Evolutionary conservation across 2,888 invertebrate species (phyloP).

Genomic region (Hesperia comma): DNA sequence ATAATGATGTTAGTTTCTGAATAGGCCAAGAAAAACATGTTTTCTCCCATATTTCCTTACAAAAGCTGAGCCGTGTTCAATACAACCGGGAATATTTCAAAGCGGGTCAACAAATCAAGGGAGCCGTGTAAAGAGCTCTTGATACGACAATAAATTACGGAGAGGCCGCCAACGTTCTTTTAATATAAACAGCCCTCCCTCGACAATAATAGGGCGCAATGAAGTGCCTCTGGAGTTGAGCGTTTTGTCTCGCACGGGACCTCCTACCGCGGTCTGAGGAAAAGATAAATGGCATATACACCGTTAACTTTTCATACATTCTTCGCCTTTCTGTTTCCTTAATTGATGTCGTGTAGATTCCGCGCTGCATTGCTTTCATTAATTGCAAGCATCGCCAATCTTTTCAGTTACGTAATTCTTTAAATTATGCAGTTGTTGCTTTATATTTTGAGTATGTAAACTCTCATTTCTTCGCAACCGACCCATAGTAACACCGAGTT

Average conservation of each 20-base stretch:
- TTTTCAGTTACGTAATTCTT: too few relatives aligned
- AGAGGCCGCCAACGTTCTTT: constrained; percentile 42
- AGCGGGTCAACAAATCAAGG: constrained; percentile 46
- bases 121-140: constrained; percentile 41
- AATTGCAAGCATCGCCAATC: too few relatives aligned
- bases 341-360: too few relatives aligned
- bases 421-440: too few relatives aligned
- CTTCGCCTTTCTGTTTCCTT: not conserved
- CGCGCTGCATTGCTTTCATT: too few relatives aligned
- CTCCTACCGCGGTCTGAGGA: constrained; percentile 1
- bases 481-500: too few relatives aligned
- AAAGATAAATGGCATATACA: not conserved
- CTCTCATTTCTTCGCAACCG: too few relatives aligned
- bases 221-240: constrained; percentile 28
- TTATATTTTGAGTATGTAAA: too few relatives aligned
- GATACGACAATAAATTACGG: constrained; percentile 46
- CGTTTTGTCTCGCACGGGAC: constrained; percentile 28
- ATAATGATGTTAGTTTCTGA: not conserved
- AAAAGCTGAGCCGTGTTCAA: constrained; percentile 20
- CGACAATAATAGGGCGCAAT: constrained; percentile 43
- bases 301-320: too few relatives aligned
- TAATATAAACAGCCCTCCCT: constrained; percentile 46
- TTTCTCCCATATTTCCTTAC: constrained; percentile 12
- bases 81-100: constrained; percentile 32
- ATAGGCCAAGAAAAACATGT: constrained; percentile 15